Evolutionary conservation across 2,797 vertebrate species (phyloP), one percentile per base, ranked within the genome.

Genomic region (Garrulus glandarius): DNA sequence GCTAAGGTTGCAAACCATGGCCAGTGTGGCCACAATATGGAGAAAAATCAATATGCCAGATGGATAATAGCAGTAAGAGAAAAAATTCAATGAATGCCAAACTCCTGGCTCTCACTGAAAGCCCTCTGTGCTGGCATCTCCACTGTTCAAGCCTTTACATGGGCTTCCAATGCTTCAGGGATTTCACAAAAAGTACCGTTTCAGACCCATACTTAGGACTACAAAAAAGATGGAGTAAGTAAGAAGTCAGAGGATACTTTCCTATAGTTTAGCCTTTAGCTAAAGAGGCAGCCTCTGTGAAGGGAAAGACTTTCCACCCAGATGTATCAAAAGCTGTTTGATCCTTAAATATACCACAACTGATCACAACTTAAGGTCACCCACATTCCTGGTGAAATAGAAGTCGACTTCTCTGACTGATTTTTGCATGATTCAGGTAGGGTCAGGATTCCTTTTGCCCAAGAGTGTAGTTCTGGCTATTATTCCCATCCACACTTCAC

Each of bases 111-210:
- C n/a, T 41, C 32, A 53, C 2, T 2, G 6, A 56, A 84, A 81
- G 37, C 27, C 19, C 20, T 80, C 29, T 46, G 14, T 0, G 3
- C 20, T 50, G 29, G 26, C 55, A 82, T 30, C 24, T 8, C 49
- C 2, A 0, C 8, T 26, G 11, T 7, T 55, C 19, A 77, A 47
- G 47, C 32, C 70, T 68, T 59, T 59, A 27, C 1, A 1, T 5
- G 8, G 41, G 13, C 22, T 79, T 71, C 55, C 41, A 52, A 4
- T 30, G n/a, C 57, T 68, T 83, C 22, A 44, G 15, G 8, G 43
- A n/a, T 41, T 86, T 64, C 69, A 60, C 30, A 71, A 57, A 84
- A 79, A 50, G 9, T n/a, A 47, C 1, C 16, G 10, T 23, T 75
- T 87, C 49, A 80, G 19, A 70, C 55, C 15, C 36, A 61, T 49